Base-by-base conservation (phyloP, 1,140 invertebrate genomes). In the Hylyphantes graminicola region DNA sequence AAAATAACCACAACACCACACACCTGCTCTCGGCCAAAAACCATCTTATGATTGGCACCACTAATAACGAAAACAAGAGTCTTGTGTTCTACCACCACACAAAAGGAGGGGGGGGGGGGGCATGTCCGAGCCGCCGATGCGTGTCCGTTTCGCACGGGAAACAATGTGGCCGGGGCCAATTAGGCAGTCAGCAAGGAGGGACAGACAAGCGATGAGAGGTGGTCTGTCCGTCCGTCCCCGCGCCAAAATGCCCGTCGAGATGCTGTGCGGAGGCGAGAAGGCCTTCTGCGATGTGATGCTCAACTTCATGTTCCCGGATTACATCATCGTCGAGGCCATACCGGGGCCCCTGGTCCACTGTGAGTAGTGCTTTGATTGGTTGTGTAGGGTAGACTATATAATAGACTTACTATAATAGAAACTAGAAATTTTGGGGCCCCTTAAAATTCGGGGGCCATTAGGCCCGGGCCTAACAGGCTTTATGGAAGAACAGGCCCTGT, bases 101-200 rank as follows among this genome's bases (percentile, higher is more conserved):
- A 59, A 59, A 13, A 9, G 12, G 12, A 21, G 12, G n/a, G 64
- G 12, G 12, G 64, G 12, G 17, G n/a, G 57, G 51, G 72, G 72
- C 9, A 21, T 19, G 67, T 53, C n/a, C 17, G 17, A 50, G n/a
- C 21, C 68, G 50, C 13, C 48, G 67, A 53, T 72, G 79, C 79
- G 68, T 81, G 68, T 63, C 79, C 53, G 13, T 21, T 81, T 81
- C 79, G 79, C 79, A 81, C 67, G 79, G 79, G 79, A 81, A 81
- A 72, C 65, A 51, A 53, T 51, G 54, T 48, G 65, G 21, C 19
- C 13, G 68, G 73, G 72, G 72, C 70, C 65, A 79, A 68, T 65
- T 50, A 55, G 55, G 21, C 19, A 21, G 17, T 48, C 17, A 21
- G 51, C 55, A 35, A 17, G 7, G 19, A 55, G 48, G 50, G 57